Base-by-base conservation (phyloP, 2,113 vertebrate genomes). In the Xiphias gladius region DNA sequence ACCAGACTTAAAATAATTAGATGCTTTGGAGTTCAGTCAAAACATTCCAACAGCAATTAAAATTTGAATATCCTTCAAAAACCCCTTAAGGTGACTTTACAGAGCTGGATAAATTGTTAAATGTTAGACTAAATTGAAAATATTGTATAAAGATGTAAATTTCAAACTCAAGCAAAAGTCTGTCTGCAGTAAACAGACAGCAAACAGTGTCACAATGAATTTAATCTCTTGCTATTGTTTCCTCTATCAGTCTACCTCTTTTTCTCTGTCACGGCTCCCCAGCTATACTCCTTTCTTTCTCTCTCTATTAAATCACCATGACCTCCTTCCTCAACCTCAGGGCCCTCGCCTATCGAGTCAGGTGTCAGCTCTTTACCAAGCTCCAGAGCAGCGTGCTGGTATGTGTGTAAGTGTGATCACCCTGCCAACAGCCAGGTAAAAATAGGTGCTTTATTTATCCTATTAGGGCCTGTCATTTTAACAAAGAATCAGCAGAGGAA, bases 371-470 rank as follows among this genome's bases (percentile, higher is more conserved):
- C 82, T 73, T 87, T 30, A 63, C 65, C 71, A 75, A 35, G 66
- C 46, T 87, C 64, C 55, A 30, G 76, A 26, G 16, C 52, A 8
- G 61, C 17, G 16, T 61, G 72, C 48, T 32, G 65, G 39, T 19
- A 8, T 76, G 73, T 79, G 72, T 64, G 88, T 43, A 66, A 71
- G 78, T 83, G 88, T 54, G 79, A 91, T 86, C 73, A 62, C 50
- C 73, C 76, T 80, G 86, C 86, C 80, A 62, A 79, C 46, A 84
- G 71, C 86, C 73, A 84, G 79, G 80, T 91, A 89, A 88, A 91
- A 91, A 90, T 91, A 92, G 85, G 58, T 16, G 11, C 69, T 85
- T 89, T 88, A 82, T 93, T 94, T 92, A 92, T 90, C 91, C 78
- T 76, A 88, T 90, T 93, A 87, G 88, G 59, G 50, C 16, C 71